Conservation (phyloP, 2,113 vertebrate species). For the Corvus hawaiiensis region DNA sequence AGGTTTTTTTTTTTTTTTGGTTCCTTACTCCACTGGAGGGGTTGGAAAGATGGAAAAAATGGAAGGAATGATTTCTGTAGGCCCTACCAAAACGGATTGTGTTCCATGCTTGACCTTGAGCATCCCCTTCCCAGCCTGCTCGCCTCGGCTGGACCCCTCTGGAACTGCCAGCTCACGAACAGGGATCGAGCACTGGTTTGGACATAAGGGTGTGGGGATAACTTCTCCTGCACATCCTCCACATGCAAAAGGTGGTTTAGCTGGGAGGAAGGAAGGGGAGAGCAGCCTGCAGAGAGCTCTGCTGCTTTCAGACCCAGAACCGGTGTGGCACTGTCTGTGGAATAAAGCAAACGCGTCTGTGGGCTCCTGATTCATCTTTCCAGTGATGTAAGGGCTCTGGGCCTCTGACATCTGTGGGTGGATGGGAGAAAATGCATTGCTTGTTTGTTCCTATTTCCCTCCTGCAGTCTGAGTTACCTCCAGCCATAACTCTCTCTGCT, state of each 20-base stretch:
- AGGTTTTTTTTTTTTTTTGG: not conserved
- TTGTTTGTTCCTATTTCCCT: not conserved
- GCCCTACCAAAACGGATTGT: not conserved
- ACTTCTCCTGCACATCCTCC: not conserved
- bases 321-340: rapidly evolving
- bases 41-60: not conserved
- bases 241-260: not conserved
- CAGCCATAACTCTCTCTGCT: not conserved
- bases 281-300: not conserved
- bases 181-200: not conserved
- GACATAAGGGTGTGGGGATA: not conserved
- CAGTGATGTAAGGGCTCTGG: not conserved
- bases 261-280: not conserved
- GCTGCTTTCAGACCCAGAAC: not conserved
- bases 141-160: not conserved
- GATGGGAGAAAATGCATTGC: not conserved
- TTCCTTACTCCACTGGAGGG: not conserved
- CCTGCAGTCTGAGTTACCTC: not conserved
- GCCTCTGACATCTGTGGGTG: not conserved
- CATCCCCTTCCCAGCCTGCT: not conserved
- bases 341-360: not conserved
- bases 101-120: not conserved
- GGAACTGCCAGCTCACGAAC: not conserved
- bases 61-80: not conserved
- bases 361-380: not conserved